Conservation (phyloP, 2,797 vertebrate genomes). For the Neosilurus hyrtlii region DNA sequence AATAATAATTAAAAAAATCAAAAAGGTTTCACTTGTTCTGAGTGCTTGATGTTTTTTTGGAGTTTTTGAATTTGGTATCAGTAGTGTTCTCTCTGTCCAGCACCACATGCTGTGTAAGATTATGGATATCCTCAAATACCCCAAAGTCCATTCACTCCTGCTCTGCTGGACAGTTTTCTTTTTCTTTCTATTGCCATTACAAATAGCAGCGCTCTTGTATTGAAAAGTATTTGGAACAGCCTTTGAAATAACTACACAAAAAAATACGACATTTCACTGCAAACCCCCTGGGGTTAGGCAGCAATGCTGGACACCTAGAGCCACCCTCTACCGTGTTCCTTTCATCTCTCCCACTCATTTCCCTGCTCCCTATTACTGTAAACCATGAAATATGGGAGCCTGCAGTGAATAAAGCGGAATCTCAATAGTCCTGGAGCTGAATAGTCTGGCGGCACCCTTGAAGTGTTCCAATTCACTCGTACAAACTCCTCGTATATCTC, state of each 20-base stretch:
- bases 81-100: constrained; percentile 11
- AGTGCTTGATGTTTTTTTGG: neutral
- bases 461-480: constrained; percentile 9
- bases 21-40: neutral
- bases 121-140: constrained; percentile 32
- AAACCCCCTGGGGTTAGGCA: constrained; percentile 17
- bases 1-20: too few relatives aligned
- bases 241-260: constrained; percentile 1
- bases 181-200: neutral
- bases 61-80: neutral
- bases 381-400: constrained; percentile 26
- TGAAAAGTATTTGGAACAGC: constrained; percentile 8
- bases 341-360: constrained; percentile 26
- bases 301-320: constrained; percentile 8
- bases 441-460: constrained; percentile 10
- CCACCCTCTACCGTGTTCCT: constrained; percentile 8
- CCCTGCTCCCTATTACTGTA: constrained; percentile 7
- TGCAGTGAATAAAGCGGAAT: constrained; percentile 3
- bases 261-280: neutral
- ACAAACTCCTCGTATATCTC: constrained; percentile 23
- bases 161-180: constrained; percentile 13
- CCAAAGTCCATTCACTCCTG: constrained; percentile 34
- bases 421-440: constrained; percentile 20
- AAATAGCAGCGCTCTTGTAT: neutral
- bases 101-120: constrained; percentile 27